Conservation (phyloP, 1,140 invertebrate genomes). For the Apis mellifera region DNA sequence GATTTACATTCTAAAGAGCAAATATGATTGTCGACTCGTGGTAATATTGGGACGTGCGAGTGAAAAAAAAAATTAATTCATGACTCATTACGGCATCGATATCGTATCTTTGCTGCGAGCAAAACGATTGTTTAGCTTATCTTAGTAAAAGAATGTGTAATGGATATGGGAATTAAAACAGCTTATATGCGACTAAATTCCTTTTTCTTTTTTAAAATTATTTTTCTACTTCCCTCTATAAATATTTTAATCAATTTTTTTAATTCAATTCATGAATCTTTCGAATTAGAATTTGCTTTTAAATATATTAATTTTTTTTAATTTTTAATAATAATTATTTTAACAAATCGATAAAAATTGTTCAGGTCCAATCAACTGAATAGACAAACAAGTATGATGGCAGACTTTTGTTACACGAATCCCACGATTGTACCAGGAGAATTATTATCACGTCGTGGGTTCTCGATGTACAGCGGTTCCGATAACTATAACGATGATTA, state of each 20-base stretch:
- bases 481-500: conserved; percentile 67
- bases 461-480: conserved; percentile 75
- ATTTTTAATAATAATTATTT: not conserved
- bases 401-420: conserved; percentile 78
- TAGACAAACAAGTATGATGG: conserved; percentile 73
- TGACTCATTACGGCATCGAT: conserved; percentile 62
- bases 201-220: conserved; percentile 15
- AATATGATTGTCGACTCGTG: conserved; percentile 9
- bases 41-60: not conserved
- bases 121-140: conserved; percentile 57
- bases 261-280: not conserved
- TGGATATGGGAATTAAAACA: conserved; percentile 25
- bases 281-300: conserved; percentile 6
- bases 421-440: conserved; percentile 76
- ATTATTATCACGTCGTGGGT: conserved; percentile 74
- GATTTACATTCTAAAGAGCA: conserved; percentile 31
- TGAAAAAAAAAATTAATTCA: conserved; percentile 35
- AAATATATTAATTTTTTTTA: not conserved
- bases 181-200: not conserved
- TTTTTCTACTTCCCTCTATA: not conserved
- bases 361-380: conserved; percentile 74
- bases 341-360: conserved; percentile 31
- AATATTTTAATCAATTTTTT: not conserved
- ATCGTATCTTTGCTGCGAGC: conserved; percentile 64
- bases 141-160: conserved; percentile 43